Percentiles rank a stretch among this genome's conserved stretches.
Conservation (phyloP, 1,140 invertebrate species). For the Harpegnathos saltator region DNA sequence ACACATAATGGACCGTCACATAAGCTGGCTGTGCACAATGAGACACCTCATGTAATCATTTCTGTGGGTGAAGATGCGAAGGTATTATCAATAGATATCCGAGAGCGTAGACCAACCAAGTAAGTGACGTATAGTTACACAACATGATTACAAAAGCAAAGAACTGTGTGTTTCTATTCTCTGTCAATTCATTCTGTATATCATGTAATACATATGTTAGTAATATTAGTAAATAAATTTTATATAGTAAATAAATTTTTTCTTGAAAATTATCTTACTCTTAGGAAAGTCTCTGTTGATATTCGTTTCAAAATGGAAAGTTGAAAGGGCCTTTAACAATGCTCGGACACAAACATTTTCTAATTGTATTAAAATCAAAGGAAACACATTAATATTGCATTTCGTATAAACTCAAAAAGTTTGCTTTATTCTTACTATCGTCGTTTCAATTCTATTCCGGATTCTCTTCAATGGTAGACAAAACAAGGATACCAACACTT, state of each 20-base stretch:
- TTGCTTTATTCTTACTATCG: too few relatives aligned
- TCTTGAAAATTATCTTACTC: too few relatives aligned
- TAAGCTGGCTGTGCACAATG: slow-evolving; percentile 91
- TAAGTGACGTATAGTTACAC: slow-evolving; percentile 82
- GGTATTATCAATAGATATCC: slow-evolving; percentile 93
- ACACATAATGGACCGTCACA: slow-evolving; percentile 91
- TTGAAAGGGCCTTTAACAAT: too few relatives aligned
- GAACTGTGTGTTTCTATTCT: neutral
- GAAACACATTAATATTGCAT: too few relatives aligned
- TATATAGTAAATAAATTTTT: slow-evolving; percentile 35
- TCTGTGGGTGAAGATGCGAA: slow-evolving; percentile 96
- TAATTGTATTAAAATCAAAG: too few relatives aligned
- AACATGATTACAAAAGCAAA: neutral
- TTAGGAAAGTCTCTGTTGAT: too few relatives aligned
- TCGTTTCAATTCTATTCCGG: too few relatives aligned
- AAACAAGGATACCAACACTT: too few relatives aligned
- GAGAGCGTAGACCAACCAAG: slow-evolving; percentile 89
- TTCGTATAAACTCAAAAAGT: too few relatives aligned
- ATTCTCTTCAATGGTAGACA: too few relatives aligned
- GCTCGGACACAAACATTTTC: too few relatives aligned
- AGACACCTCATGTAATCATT: slow-evolving; percentile 92
- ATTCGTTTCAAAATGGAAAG: too few relatives aligned
- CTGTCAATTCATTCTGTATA: neutral
- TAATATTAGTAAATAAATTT: slow-evolving; percentile 13
- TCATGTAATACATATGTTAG: slow-evolving; percentile 9